Evolutionary conservation across 2,888 invertebrate genomes (phyloP).

Genomic region (Thymelicus acteon): DNA sequence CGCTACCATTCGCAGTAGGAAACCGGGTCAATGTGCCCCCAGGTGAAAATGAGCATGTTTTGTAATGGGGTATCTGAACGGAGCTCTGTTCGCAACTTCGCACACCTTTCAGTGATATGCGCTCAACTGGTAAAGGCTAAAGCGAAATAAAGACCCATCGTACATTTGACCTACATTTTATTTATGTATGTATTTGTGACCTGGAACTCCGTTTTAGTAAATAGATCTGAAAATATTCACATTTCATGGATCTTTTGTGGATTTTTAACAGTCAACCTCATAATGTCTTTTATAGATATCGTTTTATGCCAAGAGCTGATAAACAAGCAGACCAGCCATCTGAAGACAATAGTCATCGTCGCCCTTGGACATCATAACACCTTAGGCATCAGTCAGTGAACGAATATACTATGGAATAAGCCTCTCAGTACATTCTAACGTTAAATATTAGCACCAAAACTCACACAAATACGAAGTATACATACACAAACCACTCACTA

Average conservation of each 20-base stretch:
- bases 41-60: slow-evolving; percentile 55
- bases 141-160: slow-evolving; percentile 29
- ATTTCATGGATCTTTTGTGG: background rate
- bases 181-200: slow-evolving; percentile 19
- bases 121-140: slow-evolving; percentile 28
- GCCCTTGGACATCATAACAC: too few species aligned
- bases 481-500: too few species aligned
- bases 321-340: too few species aligned
- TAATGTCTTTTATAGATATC: too few species aligned
- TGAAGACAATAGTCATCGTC: too few species aligned
- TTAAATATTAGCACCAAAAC: too few species aligned
- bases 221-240: slow-evolving; percentile 6
- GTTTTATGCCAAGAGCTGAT: too few species aligned
- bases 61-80: slow-evolving; percentile 33
- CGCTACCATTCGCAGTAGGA: slow-evolving; percentile 50
- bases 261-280: too few species aligned
- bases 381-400: too few species aligned
- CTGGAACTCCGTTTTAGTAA: slow-evolving; percentile 2
- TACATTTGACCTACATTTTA: slow-evolving; percentile 31
- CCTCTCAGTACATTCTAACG: too few species aligned
- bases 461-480: too few species aligned
- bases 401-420: too few species aligned
- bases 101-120: slow-evolving; percentile 23
- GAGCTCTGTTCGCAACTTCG: slow-evolving; percentile 9
- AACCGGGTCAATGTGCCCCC: slow-evolving; percentile 64